Percentiles rank a stretch among this genome's conserved stretches.
Evolutionary conservation across 2,888 invertebrate genomes (phyloP).

Genomic region (Ptychoptera albimana): DNA sequence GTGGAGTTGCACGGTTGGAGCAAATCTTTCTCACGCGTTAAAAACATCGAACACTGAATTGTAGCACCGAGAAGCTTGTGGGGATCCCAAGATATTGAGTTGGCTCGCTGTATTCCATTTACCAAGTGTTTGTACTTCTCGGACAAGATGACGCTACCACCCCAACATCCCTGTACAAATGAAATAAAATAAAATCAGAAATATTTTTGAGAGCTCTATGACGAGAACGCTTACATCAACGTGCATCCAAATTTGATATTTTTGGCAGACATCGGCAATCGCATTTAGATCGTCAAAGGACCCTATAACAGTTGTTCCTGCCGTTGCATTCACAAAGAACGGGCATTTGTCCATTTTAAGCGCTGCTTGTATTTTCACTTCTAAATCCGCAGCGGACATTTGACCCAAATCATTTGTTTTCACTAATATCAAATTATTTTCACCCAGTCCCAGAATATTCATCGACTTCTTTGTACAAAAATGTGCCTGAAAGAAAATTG

Average conservation of each 20-base stretch:
- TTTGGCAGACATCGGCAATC: constrained; percentile 50
- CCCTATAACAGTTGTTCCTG: constrained; percentile 71
- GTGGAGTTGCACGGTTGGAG: constrained; percentile 53
- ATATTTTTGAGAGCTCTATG: background rate
- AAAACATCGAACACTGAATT: constrained; percentile 57
- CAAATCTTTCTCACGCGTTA: constrained; percentile 34
- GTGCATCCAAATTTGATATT: constrained; percentile 61
- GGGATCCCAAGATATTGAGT: constrained; percentile 73
- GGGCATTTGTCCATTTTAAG: constrained; percentile 37
- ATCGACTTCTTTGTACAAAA: constrained; percentile 48
- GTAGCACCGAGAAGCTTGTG: constrained; percentile 75
- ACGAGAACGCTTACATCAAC: constrained; percentile 48
- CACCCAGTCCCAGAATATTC: constrained; percentile 72
- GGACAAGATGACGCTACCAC: constrained; percentile 58
- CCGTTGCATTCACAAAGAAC: constrained; percentile 56
- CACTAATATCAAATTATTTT: constrained; percentile 48
- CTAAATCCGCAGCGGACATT: constrained; percentile 46
- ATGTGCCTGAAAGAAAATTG: constrained; percentile 39
- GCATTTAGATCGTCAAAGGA: constrained; percentile 60
- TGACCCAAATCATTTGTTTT: constrained; percentile 49
- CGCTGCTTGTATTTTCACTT: constrained; percentile 36
- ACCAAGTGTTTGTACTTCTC: constrained; percentile 41
- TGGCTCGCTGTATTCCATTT: constrained; percentile 35
- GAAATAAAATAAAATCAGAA: constrained; percentile 2
- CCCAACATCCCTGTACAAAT: constrained; percentile 50